Evolutionary conservation across 2,888 invertebrate genomes (phyloP).

Genomic region (Dexiosoma caninum): DNA sequence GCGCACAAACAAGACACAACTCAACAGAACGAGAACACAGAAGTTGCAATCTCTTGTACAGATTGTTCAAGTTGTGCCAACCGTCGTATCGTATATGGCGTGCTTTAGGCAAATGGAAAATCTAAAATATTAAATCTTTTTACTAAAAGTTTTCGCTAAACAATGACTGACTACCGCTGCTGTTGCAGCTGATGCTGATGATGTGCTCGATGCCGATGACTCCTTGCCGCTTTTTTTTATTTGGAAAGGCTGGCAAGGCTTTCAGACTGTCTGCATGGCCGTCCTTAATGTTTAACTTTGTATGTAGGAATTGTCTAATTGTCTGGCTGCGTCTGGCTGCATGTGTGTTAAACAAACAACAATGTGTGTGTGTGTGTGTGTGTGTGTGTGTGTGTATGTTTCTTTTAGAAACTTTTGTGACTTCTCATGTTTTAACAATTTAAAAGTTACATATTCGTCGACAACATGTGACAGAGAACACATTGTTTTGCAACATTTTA

Average conservation of each 20-base stretch:
- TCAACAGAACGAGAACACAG: no score
- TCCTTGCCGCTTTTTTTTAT: conserved; percentile 23
- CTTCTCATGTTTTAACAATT: conserved; percentile 63
- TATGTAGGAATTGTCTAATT: conserved; percentile 39
- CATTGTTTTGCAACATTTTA: conserved; percentile 57
- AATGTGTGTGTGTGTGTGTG: not conserved
- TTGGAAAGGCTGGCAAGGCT: conserved; percentile 7
- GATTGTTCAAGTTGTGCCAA: no score
- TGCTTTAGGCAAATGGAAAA: not conserved
- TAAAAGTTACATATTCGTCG: conserved; percentile 61
- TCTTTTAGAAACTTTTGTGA: conserved; percentile 57
- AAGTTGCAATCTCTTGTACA: no score
- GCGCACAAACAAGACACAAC: no score
- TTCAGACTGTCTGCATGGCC: conserved; percentile 10
- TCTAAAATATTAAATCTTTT: conserved; percentile 26
- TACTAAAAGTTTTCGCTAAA: conserved; percentile 6
- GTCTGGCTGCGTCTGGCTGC: not conserved
- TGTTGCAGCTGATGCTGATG: not conserved
- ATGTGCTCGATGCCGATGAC: not conserved
- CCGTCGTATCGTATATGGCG: no score
- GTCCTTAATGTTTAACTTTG: conserved; percentile 33
- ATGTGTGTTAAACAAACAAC: conserved; percentile 43
- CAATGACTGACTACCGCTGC: not conserved
- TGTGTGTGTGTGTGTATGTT: not conserved
- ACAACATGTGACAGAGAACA: conserved; percentile 63